Evolutionary conservation across 1,140 invertebrate genomes (phyloP).

Genomic region (silkworm (Bombyx mori)): ASM3026992v2 NC_085110.1:9369001-9369500

Average conservation of each 20-base stretch:
- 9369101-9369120: background rate
- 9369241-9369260: slow-evolving; percentile 22
- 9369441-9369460: no score
- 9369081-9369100: slow-evolving; percentile 4
- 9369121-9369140: slow-evolving; percentile 1
- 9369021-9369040: no score
- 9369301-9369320: slow-evolving; percentile 7
- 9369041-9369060: background rate
- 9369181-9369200: slow-evolving; percentile 4
- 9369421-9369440: no score
- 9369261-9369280: slow-evolving; percentile 34
- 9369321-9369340: slow-evolving; percentile 2
- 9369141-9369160: slow-evolving; percentile 5
- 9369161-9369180: slow-evolving; percentile 5
- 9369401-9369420: no score
- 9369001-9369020: no score
- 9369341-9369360: background rate
- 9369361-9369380: no score
- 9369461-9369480: no score
- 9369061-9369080: background rate
- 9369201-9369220: slow-evolving; percentile 9
- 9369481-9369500: no score
- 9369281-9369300: slow-evolving; percentile 25
- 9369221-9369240: slow-evolving; percentile 24
- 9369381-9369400: no score